Conservation (phyloP, 2,113 vertebrate genomes). For the Tapirus terrestris region DNA sequence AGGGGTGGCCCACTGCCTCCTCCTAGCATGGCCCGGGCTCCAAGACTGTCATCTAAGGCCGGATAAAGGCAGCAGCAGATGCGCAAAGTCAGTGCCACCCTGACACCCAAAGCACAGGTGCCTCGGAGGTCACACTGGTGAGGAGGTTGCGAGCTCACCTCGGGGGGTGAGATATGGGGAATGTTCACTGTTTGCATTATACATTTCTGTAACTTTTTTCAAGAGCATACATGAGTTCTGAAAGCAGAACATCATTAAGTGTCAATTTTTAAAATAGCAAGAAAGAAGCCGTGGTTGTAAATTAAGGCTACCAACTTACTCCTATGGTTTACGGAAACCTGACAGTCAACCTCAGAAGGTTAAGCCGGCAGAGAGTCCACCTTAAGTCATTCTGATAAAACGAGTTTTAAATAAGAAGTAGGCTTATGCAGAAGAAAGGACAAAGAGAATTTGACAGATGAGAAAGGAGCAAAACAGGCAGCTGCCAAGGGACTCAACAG, state of each 20-base stretch:
- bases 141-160: background rate
- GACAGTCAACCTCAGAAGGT: background rate
- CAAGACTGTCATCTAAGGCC: rapidly evolving
- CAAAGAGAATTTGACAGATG: rapidly evolving
- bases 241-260: background rate
- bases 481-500: background rate
- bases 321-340: background rate
- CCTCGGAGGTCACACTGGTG: rapidly evolving
- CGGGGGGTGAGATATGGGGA: no score
- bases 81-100: background rate
- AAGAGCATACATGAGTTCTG: background rate
- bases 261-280: background rate
- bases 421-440: rapidly evolving
- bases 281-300: background rate
- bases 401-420: background rate
- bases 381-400: background rate
- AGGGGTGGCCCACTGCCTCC: background rate
- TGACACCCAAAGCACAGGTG: background rate
- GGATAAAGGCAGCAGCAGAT: background rate
- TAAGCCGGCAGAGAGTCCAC: background rate
- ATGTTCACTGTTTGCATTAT: background rate
- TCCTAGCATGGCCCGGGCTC: background rate
- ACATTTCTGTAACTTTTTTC: background rate
- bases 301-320: background rate
- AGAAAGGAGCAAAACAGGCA: background rate